A percentile compares a stretch with the other conserved stretches of the same genome.
These are phyloP conservation scores for Meteorus cinctellus DNA, from an alignment of 2,888 invertebrate genomes.

Conservation along the genomic window DNA sequence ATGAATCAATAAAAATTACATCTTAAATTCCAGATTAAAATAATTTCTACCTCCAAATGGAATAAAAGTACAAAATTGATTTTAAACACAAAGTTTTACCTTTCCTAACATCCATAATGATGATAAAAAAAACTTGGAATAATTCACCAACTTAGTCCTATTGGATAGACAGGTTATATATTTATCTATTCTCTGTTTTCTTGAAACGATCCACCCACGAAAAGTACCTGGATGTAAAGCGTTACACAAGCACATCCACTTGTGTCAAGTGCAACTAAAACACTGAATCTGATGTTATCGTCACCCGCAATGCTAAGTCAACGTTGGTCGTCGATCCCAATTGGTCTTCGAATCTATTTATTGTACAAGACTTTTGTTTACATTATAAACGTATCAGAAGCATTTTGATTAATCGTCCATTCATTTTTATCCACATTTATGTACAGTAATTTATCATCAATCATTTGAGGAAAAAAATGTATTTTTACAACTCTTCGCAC, in stretches of 20 bases:
- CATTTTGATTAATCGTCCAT: not conserved
- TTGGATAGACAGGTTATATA: not conserved
- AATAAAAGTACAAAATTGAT: not conserved
- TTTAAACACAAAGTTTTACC: constrained; percentile 12
- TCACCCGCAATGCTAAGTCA: constrained; percentile 6
- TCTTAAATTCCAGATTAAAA: too few relatives aligned
- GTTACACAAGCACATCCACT: constrained; percentile 43
- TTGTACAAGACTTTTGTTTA: not conserved
- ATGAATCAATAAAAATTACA: too few relatives aligned
- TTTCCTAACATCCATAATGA: constrained; percentile 22
- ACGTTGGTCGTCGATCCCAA: constrained; percentile 5
- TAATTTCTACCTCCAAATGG: too few relatives aligned
- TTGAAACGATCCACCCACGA: not conserved
- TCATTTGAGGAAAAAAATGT: not conserved
- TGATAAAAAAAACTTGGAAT: not conserved
- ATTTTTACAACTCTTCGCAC: not conserved
- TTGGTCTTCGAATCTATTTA: not conserved
- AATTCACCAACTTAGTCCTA: not conserved
- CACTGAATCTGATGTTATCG: constrained; percentile 48
- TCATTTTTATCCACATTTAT: not conserved
- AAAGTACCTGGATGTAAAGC: not conserved
- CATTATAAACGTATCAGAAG: not conserved
- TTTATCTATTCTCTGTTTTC: not conserved
- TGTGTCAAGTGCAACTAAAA: constrained; percentile 46
- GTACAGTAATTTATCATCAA: not conserved